Evolutionary conservation across 2,113 vertebrate genomes (phyloP), one percentile per base, ranked within the genome.

Genomic region (Solenodon paradoxus): DNA sequence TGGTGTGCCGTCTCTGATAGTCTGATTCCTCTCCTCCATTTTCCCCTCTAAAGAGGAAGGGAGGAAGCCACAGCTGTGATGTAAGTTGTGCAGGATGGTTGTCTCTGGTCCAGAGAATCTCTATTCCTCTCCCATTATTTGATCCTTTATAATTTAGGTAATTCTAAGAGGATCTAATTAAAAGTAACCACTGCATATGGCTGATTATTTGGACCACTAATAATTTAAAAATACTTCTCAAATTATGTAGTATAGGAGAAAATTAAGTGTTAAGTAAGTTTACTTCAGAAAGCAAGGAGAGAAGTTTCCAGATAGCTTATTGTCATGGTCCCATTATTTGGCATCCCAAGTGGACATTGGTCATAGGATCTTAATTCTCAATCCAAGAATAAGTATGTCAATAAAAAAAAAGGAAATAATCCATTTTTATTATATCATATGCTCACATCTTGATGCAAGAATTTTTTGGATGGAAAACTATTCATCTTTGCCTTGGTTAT

Each of bases 11-110:
- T 40, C 30, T 77, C 69, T 69, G 61, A 38, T 68, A 35, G 2
- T 17, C 5, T 68, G 30, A 5, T 53, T 20, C 35, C 20, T 77
- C 16, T 64, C 11, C 32, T 42, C 12, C 6, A 6, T 19, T 24
- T 28, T n/a, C 0, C 35, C 61, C 26, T 19, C 59, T 68, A 19
- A 80, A 53, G 15, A 81, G 28, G 3, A 63, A 59, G 12, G 3
- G 16, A 57, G 8, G 13, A 63, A 66, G 26, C 19, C 0, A 0
- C 9, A 19, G 16, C 3, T 79, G 22, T 20, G 28, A 38, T 30
- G 26, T 15, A 1, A 81, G 1, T 30, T 7, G 1, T 3, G 1
- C 2, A 8, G 4, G 0, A 63, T 35, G 40, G 30, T 9, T 64
- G 30, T 38, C 17, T 9, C 32, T 8, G 1, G 11, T 8, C 19